Conservation (phyloP, 2,888 invertebrate species). For the Watsonalla cultraria region DNA sequence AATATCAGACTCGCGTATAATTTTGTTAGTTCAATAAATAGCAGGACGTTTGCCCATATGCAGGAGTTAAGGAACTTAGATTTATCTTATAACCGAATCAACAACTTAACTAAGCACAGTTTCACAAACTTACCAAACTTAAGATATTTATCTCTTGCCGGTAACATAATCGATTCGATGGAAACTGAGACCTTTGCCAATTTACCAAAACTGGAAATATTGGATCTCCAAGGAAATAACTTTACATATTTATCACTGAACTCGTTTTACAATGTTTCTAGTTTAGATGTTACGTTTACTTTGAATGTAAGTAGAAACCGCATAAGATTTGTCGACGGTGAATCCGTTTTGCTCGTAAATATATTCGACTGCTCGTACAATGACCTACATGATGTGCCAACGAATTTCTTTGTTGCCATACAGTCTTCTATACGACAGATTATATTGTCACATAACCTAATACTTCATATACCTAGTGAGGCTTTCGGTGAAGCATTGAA, state of each 20-base stretch:
- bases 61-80: conserved; percentile 87
- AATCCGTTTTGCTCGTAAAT: conserved; percentile 79
- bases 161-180: conserved; percentile 87
- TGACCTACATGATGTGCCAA: conserved; percentile 81
- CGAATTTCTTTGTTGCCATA: conserved; percentile 81
- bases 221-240: conserved; percentile 90
- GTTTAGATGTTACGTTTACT: conserved; percentile 81
- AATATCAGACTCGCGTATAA: conserved; percentile 92
- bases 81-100: conserved; percentile 88
- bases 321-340: conserved; percentile 69
- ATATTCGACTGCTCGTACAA: conserved; percentile 86
- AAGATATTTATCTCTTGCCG: conserved; percentile 88
- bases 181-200: conserved; percentile 86
- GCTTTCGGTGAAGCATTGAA: conserved; percentile 84
- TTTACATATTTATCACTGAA: conserved; percentile 83
- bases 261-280: conserved; percentile 83
- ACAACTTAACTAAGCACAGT: conserved; percentile 82
- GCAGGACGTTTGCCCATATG: conserved; percentile 85
- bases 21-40: conserved; percentile 82
- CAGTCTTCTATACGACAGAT: conserved; percentile 82
- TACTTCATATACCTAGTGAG: conserved; percentile 83
- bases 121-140: conserved; percentile 89
- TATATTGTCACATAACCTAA: conserved; percentile 85
- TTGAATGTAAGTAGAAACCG: conserved; percentile 88
- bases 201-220: conserved; percentile 85